Conservation (phyloP, 2,797 vertebrate species). For the Danio aesculapii region DNA sequence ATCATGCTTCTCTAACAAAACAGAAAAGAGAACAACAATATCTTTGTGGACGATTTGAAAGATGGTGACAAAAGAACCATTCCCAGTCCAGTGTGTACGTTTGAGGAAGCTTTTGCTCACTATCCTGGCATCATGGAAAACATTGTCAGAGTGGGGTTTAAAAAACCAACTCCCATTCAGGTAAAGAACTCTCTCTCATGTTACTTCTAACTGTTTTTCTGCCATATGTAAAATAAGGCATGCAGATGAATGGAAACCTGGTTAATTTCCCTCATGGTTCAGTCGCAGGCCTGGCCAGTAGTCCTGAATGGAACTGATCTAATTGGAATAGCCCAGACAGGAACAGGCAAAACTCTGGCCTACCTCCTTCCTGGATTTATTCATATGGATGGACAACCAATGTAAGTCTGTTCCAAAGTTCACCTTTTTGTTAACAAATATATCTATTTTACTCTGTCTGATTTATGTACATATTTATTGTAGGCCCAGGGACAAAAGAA, state of each 20-base stretch:
- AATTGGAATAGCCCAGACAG: slow-evolving; percentile 96
- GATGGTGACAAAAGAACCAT: slow-evolving; percentile 84
- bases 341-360: slow-evolving; percentile 94
- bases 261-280: slow-evolving; percentile 18
- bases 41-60: slow-evolving; percentile 91
- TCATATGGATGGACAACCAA: slow-evolving; percentile 91
- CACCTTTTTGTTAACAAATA: background rate
- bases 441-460: background rate
- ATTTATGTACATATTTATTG: background rate
- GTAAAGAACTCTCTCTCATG: slow-evolving; percentile 70
- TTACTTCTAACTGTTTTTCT: background rate
- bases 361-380: slow-evolving; percentile 97
- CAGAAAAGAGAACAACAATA: slow-evolving; percentile 92
- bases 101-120: slow-evolving; percentile 87
- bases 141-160: slow-evolving; percentile 87
- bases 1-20: slow-evolving; percentile 27
- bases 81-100: slow-evolving; percentile 88
- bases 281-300: slow-evolving; percentile 97
- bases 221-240: background rate
- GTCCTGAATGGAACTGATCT: slow-evolving; percentile 91
- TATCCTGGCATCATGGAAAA: slow-evolving; percentile 92
- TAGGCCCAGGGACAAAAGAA: slow-evolving; percentile 79
- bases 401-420: slow-evolving; percentile 79
- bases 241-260: background rate
- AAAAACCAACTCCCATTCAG: slow-evolving; percentile 94